These are phyloP conservation scores for Sinotaia quadrata DNA, from an alignment of 2,888 invertebrate species.

Conservation along the genomic window DNA sequence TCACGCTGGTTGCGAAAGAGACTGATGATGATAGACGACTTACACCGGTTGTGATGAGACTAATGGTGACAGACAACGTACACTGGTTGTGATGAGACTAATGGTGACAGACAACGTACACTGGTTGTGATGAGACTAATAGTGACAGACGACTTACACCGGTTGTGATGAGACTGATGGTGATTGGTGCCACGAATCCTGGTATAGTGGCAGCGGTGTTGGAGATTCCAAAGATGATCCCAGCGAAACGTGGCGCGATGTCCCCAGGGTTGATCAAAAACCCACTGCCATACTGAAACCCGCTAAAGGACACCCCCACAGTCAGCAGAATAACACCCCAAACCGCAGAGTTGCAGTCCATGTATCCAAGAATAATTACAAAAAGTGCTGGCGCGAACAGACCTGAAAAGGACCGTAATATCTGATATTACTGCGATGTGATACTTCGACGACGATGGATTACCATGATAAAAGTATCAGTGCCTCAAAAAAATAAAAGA, in stretches of 20 bases:
- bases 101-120: background rate
- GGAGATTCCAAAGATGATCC: constrained; percentile 62
- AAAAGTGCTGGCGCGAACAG: constrained; percentile 51
- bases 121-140: background rate
- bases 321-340: constrained; percentile 54
- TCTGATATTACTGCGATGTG: too few relatives aligned
- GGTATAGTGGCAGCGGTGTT: constrained; percentile 62
- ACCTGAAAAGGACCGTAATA: constrained; percentile 48
- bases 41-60: background rate
- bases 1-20: too few relatives aligned
- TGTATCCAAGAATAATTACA: constrained; percentile 53
- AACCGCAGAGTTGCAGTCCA: constrained; percentile 45
- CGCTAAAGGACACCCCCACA: constrained; percentile 51
- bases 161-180: constrained; percentile 57
- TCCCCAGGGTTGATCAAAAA: constrained; percentile 65
- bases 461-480: background rate
- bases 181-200: constrained; percentile 62
- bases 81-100: too few relatives aligned
- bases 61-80: too few relatives aligned
- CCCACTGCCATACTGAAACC: constrained; percentile 56
- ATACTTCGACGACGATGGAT: background rate
- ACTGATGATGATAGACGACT: too few relatives aligned
- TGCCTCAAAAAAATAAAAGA: too few relatives aligned
- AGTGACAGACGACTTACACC: constrained; percentile 38
- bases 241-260: constrained; percentile 64